Conservation (phyloP, 2,797 vertebrate genomes). For the Fratercula arctica region DNA sequence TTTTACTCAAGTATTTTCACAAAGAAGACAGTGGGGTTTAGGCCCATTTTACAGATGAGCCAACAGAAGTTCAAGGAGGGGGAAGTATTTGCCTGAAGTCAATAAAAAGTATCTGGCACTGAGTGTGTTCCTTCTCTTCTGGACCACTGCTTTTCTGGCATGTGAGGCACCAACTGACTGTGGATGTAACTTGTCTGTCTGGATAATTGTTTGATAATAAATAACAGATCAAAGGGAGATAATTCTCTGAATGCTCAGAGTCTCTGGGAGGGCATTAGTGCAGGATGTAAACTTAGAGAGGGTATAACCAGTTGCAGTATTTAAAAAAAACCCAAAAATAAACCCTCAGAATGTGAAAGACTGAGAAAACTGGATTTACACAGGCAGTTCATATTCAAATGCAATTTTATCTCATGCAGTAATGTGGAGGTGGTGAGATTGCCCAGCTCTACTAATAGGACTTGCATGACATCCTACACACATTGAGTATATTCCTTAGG, state of each 20-base stretch:
- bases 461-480: constrained; percentile 50
- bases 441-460: constrained; percentile 35
- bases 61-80: neutral
- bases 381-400: constrained; percentile 1
- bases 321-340: neutral
- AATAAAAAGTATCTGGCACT: neutral
- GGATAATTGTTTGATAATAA: constrained; percentile 60
- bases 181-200: neutral
- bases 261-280: neutral
- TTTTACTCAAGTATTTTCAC: neutral
- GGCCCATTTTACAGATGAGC: neutral
- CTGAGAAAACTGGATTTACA: constrained; percentile 23
- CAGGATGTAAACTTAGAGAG: neutral
- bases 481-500: constrained; percentile 48
- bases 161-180: neutral
- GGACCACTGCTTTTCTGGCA: neutral
- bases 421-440: constrained; percentile 38
- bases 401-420: constrained; percentile 13
- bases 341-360: neutral
- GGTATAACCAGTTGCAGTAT: neutral
- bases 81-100: neutral
- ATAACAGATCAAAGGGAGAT: constrained; percentile 53
- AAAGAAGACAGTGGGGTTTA: neutral
- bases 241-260: constrained; percentile 3
- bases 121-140: neutral